phyloP scores from a whole-genome alignment of 2,797 vertebrate genomes.

The Neostethus bicornis region DNA sequence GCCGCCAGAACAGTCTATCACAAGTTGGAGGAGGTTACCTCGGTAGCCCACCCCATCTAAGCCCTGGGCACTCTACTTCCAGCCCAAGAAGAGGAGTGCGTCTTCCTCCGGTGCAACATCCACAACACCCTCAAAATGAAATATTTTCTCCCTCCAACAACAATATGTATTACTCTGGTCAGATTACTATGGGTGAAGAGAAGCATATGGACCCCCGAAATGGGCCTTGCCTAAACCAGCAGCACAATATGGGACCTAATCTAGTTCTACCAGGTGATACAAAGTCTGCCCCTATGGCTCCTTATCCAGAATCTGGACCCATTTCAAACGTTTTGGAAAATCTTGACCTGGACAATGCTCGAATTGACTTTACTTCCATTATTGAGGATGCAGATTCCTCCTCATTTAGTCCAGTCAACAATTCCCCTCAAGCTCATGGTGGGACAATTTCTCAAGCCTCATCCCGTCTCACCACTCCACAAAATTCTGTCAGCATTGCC shows the following conservation, averaged over 20 bases:
- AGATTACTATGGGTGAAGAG: constrained; percentile 78
- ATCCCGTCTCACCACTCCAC: constrained; percentile 83
- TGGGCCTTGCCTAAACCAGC: constrained; percentile 83
- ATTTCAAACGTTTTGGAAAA: constrained; percentile 92
- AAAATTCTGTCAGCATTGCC: constrained; percentile 80
- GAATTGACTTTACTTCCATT: constrained; percentile 96
- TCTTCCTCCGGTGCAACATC: constrained; percentile 75
- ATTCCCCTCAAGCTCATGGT: constrained; percentile 65
- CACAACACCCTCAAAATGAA: constrained; percentile 72
- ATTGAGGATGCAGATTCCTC: constrained; percentile 89
- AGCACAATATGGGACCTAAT: constrained; percentile 70
- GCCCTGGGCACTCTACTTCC: constrained; percentile 75
- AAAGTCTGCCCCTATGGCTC: constrained; percentile 79
- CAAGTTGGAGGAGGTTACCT: constrained; percentile 76
- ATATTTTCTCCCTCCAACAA: constrained; percentile 75
- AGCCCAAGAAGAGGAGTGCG: constrained; percentile 76
- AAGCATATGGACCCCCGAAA: constrained; percentile 77
- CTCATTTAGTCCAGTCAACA: constrained; percentile 77
- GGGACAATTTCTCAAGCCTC: constrained; percentile 81
- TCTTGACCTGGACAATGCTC: constrained; percentile 94
- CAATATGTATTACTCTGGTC: constrained; percentile 80
- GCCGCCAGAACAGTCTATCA: constrained; percentile 79
- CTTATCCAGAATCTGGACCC: constrained; percentile 83
- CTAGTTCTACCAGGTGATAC: constrained; percentile 68
- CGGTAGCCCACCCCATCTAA: constrained; percentile 77